phyloP scores from a whole-genome alignment of 1,140 invertebrate genomes.

The Drosophila lacertosa region DNA sequence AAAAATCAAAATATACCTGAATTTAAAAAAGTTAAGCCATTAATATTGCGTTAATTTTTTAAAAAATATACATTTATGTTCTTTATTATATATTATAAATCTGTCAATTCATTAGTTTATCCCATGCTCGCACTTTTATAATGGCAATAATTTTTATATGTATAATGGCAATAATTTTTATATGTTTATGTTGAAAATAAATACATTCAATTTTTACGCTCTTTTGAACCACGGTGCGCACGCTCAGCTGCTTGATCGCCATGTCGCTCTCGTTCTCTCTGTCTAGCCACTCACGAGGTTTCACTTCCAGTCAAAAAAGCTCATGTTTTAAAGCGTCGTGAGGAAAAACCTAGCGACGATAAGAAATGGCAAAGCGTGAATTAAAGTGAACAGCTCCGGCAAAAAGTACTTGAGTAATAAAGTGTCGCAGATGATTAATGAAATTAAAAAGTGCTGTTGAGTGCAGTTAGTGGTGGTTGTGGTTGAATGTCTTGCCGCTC shows the following conservation, averaged over 20 bases:
- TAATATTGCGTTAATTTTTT: too few relatives aligned
- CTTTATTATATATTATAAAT: too few relatives aligned
- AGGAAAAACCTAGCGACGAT: background rate
- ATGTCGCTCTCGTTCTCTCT: constrained; percentile 18
- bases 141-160: too few relatives aligned
- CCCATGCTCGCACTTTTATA: too few relatives aligned
- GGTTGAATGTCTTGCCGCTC: background rate
- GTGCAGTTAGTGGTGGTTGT: background rate
- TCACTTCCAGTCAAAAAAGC: constrained; percentile 27
- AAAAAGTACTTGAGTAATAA: background rate
- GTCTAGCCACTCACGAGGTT: background rate
- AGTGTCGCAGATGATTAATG: constrained; percentile 13
- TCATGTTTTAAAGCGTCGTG: constrained; percentile 3
- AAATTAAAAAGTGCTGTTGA: constrained; percentile 15
- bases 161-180: background rate
- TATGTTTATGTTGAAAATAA: background rate
- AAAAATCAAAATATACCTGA: too few relatives aligned
- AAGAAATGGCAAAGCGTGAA: constrained; percentile 27
- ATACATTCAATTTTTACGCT: background rate
- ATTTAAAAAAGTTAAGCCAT: too few relatives aligned
- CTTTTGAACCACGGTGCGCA: constrained; percentile 13
- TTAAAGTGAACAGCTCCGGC: constrained; percentile 15
- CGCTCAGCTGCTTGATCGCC: constrained; percentile 44
- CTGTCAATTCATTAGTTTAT: too few relatives aligned
- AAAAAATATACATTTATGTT: too few relatives aligned